Evolutionary conservation across 2,888 invertebrate genomes (phyloP).

Genomic region (Drosophila nr. medialis): DNA sequence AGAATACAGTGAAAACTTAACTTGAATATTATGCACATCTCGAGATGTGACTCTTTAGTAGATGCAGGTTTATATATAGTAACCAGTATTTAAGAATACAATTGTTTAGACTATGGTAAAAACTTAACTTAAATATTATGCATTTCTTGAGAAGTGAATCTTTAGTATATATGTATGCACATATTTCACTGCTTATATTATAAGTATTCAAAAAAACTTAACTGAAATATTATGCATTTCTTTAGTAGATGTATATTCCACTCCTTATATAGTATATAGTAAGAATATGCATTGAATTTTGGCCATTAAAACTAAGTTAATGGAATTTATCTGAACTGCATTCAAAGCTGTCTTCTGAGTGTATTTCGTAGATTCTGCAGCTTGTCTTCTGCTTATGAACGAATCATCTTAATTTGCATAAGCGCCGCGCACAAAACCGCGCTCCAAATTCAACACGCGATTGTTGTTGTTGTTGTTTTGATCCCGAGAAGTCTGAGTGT

Average conservation of each 20-base stretch:
- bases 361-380: background rate
- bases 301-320: too few species aligned
- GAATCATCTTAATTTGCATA: conserved; percentile 76
- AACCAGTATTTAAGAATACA: background rate
- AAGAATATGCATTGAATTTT: background rate
- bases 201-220: too few species aligned
- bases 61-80: background rate
- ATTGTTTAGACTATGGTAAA: too few species aligned
- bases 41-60: background rate
- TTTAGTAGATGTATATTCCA: background rate
- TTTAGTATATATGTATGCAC: too few species aligned
- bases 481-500: conserved; percentile 1
- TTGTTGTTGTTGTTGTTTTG: background rate
- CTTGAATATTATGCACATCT: background rate
- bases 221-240: background rate
- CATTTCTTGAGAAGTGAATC: background rate
- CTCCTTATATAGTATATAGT: background rate
- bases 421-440: conserved; percentile 66
- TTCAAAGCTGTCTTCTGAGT: conserved; percentile 4
- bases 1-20: background rate
- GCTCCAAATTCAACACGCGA: conserved; percentile 76
- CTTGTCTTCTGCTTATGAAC: conserved; percentile 14
- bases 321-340: background rate
- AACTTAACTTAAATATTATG: background rate
- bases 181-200: too few species aligned